These are phyloP conservation scores for Balearica regulorum DNA, from an alignment of 2,797 vertebrate genomes.

Conservation along the genomic window DNA sequence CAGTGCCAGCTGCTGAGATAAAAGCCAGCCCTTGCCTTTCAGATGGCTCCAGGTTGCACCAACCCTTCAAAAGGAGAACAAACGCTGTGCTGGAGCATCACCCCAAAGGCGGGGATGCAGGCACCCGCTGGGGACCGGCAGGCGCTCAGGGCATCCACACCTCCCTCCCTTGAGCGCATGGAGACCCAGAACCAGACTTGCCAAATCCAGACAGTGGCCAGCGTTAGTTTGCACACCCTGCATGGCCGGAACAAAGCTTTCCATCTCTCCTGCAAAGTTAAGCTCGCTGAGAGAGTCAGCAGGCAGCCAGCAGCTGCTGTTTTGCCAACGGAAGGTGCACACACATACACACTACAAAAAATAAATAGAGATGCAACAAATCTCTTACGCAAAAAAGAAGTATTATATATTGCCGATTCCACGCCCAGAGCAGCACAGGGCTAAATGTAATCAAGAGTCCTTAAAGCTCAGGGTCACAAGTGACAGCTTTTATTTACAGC, in stretches of 20 bases:
- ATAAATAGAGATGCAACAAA: not conserved
- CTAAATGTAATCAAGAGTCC: not conserved
- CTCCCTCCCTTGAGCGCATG: not conserved
- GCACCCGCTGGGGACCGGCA: not conserved
- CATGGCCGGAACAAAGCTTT: not conserved
- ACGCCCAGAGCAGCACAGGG: not conserved
- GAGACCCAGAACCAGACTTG: not conserved
- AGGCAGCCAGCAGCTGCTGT: not conserved
- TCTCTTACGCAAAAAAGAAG: not conserved
- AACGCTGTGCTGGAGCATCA: not conserved
- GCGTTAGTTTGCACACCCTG: not conserved
- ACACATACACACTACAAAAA: not conserved
- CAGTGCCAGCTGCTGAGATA: not conserved
- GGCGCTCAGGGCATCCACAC: not conserved
- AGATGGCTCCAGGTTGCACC: not conserved
- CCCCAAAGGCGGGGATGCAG: not conserved
- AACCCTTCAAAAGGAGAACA: not conserved
- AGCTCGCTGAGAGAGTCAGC: not conserved
- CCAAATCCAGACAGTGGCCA: rapidly evolving
- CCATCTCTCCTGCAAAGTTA: not conserved
- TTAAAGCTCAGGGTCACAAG: not conserved
- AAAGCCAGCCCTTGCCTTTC: slow-evolving; percentile 14
- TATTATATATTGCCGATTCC: not conserved
- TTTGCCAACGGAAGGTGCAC: not conserved
- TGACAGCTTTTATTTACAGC: not conserved